These are phyloP conservation scores for Ferrisia virgata DNA, from an alignment of 2,888 invertebrate species.

Conservation along the genomic window DNA sequence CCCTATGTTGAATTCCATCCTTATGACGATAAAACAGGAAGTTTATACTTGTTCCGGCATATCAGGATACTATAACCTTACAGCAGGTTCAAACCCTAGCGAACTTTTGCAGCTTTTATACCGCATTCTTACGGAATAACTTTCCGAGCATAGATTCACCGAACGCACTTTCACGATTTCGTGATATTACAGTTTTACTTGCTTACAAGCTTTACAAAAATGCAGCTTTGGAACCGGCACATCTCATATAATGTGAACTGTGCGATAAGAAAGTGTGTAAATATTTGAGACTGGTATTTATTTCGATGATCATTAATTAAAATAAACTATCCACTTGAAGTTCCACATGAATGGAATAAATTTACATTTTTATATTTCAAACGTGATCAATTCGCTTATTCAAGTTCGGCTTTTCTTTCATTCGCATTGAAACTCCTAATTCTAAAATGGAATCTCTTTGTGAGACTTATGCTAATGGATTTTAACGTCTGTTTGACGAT, in stretches of 20 bases:
- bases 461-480: slow-evolving; percentile 8
- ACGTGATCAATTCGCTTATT: neutral
- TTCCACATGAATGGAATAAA: slow-evolving; percentile 14
- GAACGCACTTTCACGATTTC: slow-evolving; percentile 2
- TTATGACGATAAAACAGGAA: neutral
- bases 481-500: neutral
- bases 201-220: neutral
- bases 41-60: slow-evolving; percentile 21
- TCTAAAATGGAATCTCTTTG: neutral
- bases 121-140: neutral
- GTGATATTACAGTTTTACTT: neutral
- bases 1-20: neutral
- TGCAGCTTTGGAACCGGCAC: neutral
- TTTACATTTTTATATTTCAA: slow-evolving; percentile 6
- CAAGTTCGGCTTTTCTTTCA: neutral
- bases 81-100: neutral
- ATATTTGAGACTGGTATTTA: neutral
- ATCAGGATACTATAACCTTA: neutral
- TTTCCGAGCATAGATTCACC: neutral
- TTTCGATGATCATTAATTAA: slow-evolving; percentile 22
- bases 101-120: neutral
- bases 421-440: neutral
- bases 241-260: neutral
- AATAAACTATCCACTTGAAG: neutral
- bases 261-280: neutral